Base-by-base conservation (phyloP, 2,888 invertebrate genomes). In the Drosophila borealis region DNA sequence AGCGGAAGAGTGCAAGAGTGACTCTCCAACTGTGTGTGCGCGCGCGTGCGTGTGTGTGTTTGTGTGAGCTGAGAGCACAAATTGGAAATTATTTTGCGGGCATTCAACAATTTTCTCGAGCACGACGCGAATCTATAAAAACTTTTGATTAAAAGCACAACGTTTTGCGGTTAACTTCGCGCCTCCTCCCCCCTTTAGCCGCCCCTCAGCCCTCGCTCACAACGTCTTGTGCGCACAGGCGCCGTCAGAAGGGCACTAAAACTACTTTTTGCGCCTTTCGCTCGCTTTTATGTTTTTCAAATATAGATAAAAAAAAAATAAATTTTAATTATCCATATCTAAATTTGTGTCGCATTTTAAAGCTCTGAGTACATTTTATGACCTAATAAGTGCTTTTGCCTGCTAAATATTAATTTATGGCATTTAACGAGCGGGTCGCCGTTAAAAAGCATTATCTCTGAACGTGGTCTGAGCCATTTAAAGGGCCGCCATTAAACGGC, bases 61-160 rank as follows among this genome's bases (percentile, higher is more conserved):
- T 25, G 2, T 29, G 39, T 14, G 11, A n/a, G 21, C 25, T 21
- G 63, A n/a, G 48, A 44, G 44, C 42, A 39, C 29, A 57, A 59
- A 74, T 69, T 69, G 78, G 78, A 73, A 88, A 83, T 88, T 81
- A 65, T 62, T 83, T 87, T 80, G 89, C 89, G 89, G 53, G 64
- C 69, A 49, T 73, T 78, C 63, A 76, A 62, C 84, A 79, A 79
- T 87, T 88, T 74, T 68, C 84, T 78, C 71, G 69, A 73, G 73
- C 81, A 73, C 68, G 64, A 78, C 87, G 87, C 88, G 77, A 88
- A 83, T 82, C 87, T 70, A 88, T 88, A 86, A 77, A 80, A 73
- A 82, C 74, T 86, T 88, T 88, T 82, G 73, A 80, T 82, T 80
- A 87, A 82, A 87, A 87, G 75, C 81, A 70, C 83, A 81, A 41